phyloP scores from a whole-genome alignment of 2,888 invertebrate species.

The Drosophila demipolita region DNA sequence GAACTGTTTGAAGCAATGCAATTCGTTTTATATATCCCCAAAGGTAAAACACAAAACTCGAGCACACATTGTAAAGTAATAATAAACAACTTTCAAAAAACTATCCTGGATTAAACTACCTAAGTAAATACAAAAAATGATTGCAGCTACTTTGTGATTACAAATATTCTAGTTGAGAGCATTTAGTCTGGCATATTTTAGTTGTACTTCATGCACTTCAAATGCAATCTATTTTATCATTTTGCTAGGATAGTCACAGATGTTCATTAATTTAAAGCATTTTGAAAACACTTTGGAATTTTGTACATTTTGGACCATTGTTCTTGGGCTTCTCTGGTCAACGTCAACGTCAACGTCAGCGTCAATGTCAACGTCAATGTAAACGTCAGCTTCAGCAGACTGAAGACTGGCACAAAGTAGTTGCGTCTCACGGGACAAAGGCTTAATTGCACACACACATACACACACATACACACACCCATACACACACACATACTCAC shows the following conservation, averaged over 20 bases:
- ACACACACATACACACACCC: constrained; percentile 15
- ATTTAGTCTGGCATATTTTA: neutral
- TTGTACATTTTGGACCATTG: neutral
- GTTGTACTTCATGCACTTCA: neutral
- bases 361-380: constrained; percentile 17
- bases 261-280: neutral
- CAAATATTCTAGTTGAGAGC: neutral
- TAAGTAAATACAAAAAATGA: neutral
- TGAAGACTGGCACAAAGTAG: constrained; percentile 33
- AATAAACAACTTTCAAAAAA: neutral
- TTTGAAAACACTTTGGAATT: neutral
- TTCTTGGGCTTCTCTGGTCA: constrained; percentile 42
- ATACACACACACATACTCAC: constrained; percentile 34
- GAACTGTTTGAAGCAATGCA: no score
- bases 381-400: constrained; percentile 40
- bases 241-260: neutral
- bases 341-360: constrained; percentile 11
- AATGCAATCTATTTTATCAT: neutral
- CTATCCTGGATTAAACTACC: neutral
- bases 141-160: neutral
- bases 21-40: no score
- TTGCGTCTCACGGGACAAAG: constrained; percentile 56
- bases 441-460: constrained; percentile 62
- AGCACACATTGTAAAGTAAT: neutral
- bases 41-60: neutral